Base-by-base conservation (phyloP, 2,797 vertebrate genomes). In the Characodon lateralis region DNA sequence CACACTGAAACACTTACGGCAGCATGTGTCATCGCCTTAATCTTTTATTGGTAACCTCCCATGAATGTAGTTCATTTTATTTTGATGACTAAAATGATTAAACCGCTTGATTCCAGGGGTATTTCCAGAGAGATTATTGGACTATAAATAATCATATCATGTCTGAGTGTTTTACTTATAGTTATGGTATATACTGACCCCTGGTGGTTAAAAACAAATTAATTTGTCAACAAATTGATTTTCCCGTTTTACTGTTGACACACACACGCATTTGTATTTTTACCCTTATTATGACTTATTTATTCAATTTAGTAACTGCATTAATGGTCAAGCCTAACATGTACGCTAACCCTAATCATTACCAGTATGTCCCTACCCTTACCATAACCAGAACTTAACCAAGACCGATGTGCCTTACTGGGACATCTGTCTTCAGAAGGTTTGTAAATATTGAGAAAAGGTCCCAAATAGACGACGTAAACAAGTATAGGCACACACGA, bases 161-260 rank as follows among this genome's bases (percentile, higher is more conserved):
- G 22, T 14, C 10, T 71, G 2, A 24, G 9, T 68, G 22, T 58
- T 26, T n/a, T 58, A 58, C 58, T 14, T 6, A n/a, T 26, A 3
- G 66, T 46, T 61, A 43, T 41, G 65, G 24, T 46, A 13, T 69
- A 10, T 55, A 50, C 72, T 89, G 91, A 76, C 92, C 81, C 74
- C 90, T 93, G 81, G 78, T 85, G 93, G 89, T 66, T 2, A 13
- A 68, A 7, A 22, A 16, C 39, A n/a, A 69, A 22, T 1, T 20
- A 1, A 53, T 53, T 4, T 14, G 13, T 53, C 51, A 66, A n/a
- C 39, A 41, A 24, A 66, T 39, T 66, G 59, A 63, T 31, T 31
- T 48, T 48, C 13, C 8, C 46, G 9, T 35, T 35, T 35, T 35
- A 35, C 35, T 35, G 35, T 35, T 35, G 35, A 35, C 35, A 35